phyloP scores from a whole-genome alignment of 2,797 vertebrate genomes.

The Xiphorhynchus erythropygius region DNA sequence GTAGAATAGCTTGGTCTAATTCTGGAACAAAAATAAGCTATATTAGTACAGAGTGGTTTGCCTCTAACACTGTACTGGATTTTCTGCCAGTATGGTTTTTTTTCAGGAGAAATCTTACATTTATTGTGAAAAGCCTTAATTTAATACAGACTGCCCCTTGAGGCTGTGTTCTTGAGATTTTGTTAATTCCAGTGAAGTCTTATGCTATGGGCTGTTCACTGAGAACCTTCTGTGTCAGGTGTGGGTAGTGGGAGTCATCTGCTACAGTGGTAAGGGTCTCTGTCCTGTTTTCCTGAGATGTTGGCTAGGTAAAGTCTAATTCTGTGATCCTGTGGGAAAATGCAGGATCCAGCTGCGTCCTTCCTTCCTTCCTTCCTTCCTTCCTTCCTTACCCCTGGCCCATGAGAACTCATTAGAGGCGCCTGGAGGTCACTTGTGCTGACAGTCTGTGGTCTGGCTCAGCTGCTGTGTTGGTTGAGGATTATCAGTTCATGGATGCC shows the following conservation, averaged over 20 bases:
- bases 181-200: neutral
- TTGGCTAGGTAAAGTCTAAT: neutral
- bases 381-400: neutral
- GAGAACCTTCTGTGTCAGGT: neutral
- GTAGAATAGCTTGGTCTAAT: neutral
- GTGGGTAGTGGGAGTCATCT: neutral
- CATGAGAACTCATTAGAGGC: neutral
- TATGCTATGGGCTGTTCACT: neutral
- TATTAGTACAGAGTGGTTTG: neutral
- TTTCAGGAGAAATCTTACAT: neutral
- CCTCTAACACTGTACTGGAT: neutral
- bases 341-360: neutral
- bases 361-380: neutral
- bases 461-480: neutral
- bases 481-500: neutral
- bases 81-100: neutral
- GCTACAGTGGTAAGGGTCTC: neutral
- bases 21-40: neutral
- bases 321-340: neutral
- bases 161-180: neutral
- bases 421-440: neutral
- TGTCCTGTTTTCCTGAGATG: neutral
- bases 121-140: neutral
- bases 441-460: neutral
- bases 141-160: neutral